Conservation (phyloP, 1,140 invertebrate genomes). For the Cryptotermes secundus region DNA sequence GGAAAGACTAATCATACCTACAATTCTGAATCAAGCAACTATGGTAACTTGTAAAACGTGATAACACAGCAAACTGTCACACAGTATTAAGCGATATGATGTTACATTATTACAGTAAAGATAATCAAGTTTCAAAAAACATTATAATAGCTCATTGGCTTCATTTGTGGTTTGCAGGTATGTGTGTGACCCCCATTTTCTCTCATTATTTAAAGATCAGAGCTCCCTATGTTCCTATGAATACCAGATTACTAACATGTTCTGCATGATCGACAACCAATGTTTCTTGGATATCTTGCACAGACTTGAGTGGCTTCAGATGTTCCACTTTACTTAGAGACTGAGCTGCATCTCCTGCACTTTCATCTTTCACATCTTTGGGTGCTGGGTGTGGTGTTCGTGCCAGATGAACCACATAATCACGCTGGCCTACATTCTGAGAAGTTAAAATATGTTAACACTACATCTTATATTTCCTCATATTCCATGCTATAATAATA, state of each 20-base stretch:
- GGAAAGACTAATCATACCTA: no score
- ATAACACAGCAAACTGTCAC: no score
- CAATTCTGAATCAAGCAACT: no score
- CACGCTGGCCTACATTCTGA: slow-evolving; percentile 60
- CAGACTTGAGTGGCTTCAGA: slow-evolving; percentile 39
- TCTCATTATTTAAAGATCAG: not conserved
- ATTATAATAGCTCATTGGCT: no score
- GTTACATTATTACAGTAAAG: no score
- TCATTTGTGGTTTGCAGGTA: not conserved
- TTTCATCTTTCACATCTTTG: slow-evolving; percentile 48
- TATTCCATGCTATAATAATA: no score
- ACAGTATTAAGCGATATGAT: no score
- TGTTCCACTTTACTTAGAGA: slow-evolving; percentile 39
- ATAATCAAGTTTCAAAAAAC: no score
- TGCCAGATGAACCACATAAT: slow-evolving; percentile 71
- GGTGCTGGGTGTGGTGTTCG: slow-evolving; percentile 63
- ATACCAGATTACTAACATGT: slow-evolving; percentile 49
- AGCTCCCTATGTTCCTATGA: not conserved
- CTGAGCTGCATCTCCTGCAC: slow-evolving; percentile 37
- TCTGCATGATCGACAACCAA: slow-evolving; percentile 70
- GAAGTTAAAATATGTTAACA: slow-evolving; percentile 38
- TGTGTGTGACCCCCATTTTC: not conserved
- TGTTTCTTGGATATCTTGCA: slow-evolving; percentile 55
- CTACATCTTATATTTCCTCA: not conserved
- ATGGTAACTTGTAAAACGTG: no score